Conservation (phyloP, 2,888 invertebrate species). For the Plebejus argus region DNA sequence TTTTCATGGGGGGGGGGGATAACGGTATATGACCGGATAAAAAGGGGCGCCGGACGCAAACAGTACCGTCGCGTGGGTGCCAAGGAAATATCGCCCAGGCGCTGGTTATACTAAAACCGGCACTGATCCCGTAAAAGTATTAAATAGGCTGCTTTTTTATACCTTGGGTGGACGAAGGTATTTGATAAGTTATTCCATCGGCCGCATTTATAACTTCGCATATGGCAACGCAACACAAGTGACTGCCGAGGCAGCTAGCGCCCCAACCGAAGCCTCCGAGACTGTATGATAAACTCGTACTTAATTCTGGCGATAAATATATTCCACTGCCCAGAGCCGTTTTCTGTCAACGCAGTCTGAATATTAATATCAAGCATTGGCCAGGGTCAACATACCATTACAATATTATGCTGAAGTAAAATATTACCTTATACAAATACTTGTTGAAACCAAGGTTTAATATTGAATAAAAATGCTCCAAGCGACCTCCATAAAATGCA, state of each 20-base stretch:
- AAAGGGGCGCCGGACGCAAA: too few species aligned
- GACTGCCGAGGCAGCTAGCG: slow-evolving; percentile 87
- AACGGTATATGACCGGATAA: too few species aligned
- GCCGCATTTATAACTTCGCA: slow-evolving; percentile 90
- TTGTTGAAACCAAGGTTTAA: slow-evolving; percentile 88
- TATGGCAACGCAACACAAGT: slow-evolving; percentile 88
- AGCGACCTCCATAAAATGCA: slow-evolving; percentile 90
- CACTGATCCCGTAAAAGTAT: background rate
- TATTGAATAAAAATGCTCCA: slow-evolving; percentile 91
- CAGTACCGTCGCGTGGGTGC: too few species aligned
- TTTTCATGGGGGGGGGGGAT: too few species aligned
- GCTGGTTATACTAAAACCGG: too few species aligned
- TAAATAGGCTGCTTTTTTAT: background rate
- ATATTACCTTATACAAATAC: slow-evolving; percentile 83
- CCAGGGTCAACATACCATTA: background rate
- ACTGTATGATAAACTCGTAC: slow-evolving; percentile 86
- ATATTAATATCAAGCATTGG: slow-evolving; percentile 6
- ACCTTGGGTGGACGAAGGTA: slow-evolving; percentile 68
- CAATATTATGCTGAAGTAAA: background rate
- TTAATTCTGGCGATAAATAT: slow-evolving; percentile 87
- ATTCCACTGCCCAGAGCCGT: slow-evolving; percentile 87
- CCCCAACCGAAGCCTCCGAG: slow-evolving; percentile 89
- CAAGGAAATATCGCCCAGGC: too few species aligned
- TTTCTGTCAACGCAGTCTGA: slow-evolving; percentile 64
- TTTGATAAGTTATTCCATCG: slow-evolving; percentile 80